Conservation (phyloP, 1,140 invertebrate species). For the Teleogryllus occipitalis region DNA sequence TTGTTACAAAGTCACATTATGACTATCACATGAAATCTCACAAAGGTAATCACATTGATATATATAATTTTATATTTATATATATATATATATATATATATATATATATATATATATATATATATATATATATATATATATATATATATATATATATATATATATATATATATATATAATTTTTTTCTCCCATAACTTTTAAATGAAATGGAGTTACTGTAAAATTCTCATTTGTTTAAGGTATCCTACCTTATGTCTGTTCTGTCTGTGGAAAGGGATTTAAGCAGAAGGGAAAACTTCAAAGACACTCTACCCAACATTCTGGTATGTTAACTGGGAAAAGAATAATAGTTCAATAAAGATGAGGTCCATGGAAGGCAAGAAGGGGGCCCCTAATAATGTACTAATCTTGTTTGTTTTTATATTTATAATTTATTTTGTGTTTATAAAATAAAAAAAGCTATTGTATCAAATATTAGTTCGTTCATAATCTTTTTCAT, state of each 20-base stretch:
- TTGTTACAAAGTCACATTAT: constrained; percentile 29
- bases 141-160: constrained; percentile 8
- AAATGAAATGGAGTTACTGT: background rate
- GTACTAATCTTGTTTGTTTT: background rate
- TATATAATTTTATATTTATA: background rate
- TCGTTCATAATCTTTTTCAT: background rate
- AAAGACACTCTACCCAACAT: constrained; percentile 34
- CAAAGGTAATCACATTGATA: constrained; percentile 38
- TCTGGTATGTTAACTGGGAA: constrained; percentile 25
- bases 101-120: constrained; percentile 7
- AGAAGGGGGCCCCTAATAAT: background rate
- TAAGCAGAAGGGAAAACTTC: constrained; percentile 34
- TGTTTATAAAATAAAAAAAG: background rate
- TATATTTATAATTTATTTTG: background rate
- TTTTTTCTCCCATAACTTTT: background rate
- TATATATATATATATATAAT: no score
- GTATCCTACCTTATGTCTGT: constrained; percentile 34
- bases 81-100: background rate
- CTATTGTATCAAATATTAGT: background rate
- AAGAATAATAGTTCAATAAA: no score
- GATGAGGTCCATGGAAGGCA: no score
- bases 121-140: constrained; percentile 8
- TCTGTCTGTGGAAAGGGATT: constrained; percentile 34
- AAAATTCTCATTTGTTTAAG: constrained; percentile 17
- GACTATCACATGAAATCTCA: constrained; percentile 30